phyloP scores from a whole-genome alignment of 2,797 vertebrate species.

The Urosaurus nigricauda region DNA sequence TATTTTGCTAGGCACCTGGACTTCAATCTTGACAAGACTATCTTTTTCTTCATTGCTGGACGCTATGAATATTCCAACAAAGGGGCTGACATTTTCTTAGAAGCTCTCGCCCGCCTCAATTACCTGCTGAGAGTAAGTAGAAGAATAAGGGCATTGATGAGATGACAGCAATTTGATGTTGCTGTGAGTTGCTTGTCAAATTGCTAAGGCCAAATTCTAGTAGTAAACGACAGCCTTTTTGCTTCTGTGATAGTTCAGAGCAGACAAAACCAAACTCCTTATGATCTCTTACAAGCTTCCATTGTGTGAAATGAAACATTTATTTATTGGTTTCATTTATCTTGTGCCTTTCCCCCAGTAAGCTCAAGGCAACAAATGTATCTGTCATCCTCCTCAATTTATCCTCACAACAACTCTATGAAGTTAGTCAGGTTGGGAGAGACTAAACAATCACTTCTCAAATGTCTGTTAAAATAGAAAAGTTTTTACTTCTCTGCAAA shows the following conservation, averaged over 20 bases:
- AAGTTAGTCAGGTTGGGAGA: background rate
- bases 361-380: background rate
- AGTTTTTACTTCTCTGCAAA: too few relatives aligned
- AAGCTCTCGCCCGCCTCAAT: slow-evolving; percentile 92
- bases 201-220: background rate
- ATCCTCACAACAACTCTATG: background rate
- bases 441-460: too few relatives aligned
- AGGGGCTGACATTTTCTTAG: slow-evolving; percentile 92
- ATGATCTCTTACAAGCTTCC: background rate
- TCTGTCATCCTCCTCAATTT: background rate
- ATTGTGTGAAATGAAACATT: background rate
- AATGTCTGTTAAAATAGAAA: too few relatives aligned
- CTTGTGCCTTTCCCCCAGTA: background rate
- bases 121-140: slow-evolving; percentile 87
- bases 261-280: background rate
- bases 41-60: slow-evolving; percentile 95
- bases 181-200: background rate
- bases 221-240: background rate
- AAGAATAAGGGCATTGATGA: too few relatives aligned
- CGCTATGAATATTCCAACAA: slow-evolving; percentile 96
- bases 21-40: slow-evolving; percentile 93
- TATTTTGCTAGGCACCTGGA: slow-evolving; percentile 85
- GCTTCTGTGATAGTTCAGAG: background rate
- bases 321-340: background rate
- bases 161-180: background rate